These are phyloP conservation scores for Orchesella cincta DNA, from an alignment of 1,140 invertebrate genomes.

Conservation along the genomic window DNA sequence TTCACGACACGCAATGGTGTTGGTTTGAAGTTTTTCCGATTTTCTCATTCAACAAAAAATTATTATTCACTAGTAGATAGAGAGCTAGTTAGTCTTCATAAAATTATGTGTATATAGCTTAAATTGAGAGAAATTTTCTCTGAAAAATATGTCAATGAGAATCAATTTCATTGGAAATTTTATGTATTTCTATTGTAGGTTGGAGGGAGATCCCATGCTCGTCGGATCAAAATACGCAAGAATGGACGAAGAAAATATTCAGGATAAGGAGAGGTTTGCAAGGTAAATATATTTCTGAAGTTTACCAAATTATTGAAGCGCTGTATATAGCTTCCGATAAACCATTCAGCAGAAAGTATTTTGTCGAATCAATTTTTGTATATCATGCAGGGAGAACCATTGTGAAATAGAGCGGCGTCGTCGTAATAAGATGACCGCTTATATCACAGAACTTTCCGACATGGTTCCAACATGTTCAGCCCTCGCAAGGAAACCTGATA, in stretches of 20 bases:
- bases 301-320: neutral
- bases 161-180: no score
- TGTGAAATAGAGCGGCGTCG: constrained; percentile 98
- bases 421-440: constrained; percentile 99
- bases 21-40: no score
- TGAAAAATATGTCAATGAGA: no score
- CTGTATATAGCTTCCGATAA: constrained; percentile 26
- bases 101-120: no score
- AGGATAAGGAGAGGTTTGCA: constrained; percentile 93
- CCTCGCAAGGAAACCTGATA: constrained; percentile 96
- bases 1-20: no score
- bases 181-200: no score
- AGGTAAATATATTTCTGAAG: constrained; percentile 63
- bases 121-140: no score
- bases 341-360: constrained; percentile 56
- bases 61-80: no score
- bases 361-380: constrained; percentile 53
- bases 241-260: constrained; percentile 89
- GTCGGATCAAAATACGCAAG: constrained; percentile 73
- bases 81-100: no score
- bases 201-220: neutral
- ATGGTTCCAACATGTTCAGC: constrained; percentile 99
- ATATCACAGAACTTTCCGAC: constrained; percentile 98
- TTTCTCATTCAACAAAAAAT: no score
- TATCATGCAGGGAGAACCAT: constrained; percentile 90